phyloP scores from a whole-genome alignment of 2,797 vertebrate species.

The Otolemur crassicaudatus region DNA sequence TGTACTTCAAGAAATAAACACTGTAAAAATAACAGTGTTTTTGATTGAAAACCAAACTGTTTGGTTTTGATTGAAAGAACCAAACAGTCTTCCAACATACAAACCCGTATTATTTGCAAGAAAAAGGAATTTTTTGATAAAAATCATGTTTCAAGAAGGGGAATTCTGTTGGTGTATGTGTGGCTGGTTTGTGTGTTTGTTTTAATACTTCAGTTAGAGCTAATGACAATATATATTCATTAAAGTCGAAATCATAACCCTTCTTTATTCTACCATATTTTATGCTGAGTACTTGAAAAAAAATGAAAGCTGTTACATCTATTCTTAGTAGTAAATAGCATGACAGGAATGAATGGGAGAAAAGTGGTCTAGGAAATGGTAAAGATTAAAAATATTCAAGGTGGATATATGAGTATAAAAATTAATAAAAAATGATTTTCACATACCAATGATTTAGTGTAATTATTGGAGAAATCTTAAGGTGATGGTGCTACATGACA shows the following conservation, averaged over 20 bases:
- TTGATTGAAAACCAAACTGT: slow-evolving; percentile 66
- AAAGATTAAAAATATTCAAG: neutral
- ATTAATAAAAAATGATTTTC: neutral
- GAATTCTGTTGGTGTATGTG: neutral
- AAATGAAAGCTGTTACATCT: neutral
- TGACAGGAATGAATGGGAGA: neutral
- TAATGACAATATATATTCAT: neutral
- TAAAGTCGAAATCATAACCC: neutral
- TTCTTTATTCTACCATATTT: neutral
- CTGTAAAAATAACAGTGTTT: slow-evolving; percentile 38
- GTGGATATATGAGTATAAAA: neutral
- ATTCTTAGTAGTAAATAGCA: neutral
- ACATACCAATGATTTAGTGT: neutral
- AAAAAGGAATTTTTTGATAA: slow-evolving; percentile 67
- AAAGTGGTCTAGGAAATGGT: neutral
- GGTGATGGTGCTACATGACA: fast-evolving
- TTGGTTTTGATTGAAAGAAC: slow-evolving; percentile 60
- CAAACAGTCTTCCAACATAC: slow-evolving; percentile 55
- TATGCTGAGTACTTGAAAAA: neutral
- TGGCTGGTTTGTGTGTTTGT: neutral
- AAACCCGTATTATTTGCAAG: slow-evolving; percentile 68
- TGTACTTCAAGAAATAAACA: slow-evolving; percentile 65
- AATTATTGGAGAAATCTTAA: neutral
- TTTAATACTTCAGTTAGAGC: neutral
- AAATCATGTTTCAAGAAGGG: neutral